Evolutionary conservation across 2,888 invertebrate genomes (phyloP), one percentile per base, ranked within the genome.

Genomic region (Lutraria lutraria): DNA sequence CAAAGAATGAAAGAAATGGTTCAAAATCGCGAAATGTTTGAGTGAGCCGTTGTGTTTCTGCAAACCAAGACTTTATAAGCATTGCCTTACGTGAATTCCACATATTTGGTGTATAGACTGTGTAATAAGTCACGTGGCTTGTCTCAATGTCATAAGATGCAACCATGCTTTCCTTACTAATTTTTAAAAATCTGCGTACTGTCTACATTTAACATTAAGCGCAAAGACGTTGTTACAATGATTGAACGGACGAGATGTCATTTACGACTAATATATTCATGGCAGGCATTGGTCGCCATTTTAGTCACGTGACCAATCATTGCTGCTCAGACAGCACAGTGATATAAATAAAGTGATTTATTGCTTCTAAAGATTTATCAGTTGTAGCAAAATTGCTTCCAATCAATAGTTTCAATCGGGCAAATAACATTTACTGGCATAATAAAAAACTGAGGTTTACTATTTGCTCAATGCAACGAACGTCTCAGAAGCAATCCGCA

Each of bases 401-500:
- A 25, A 68, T 68, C 63, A 68, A 68, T 68, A 68, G 25, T 25
- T 68, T n/a, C 25, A 25, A 68, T 68, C 63, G n/a, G 63, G 25
- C 12, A 25, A 68, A 68, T 68, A 68, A 25, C 63, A 68, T 68
- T 68, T 68, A 68, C 12, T n/a, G 25, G 25, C 25, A 68, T 68
- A 68, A 25, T 68, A 68, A 43, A 68, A 68, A 25, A n/a, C 63
- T 68, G 12, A 12, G 63, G n/a, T 68, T 68, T 68, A n/a, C 63
- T 68, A n/a, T 68, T 25, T 68, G 63, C 25, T 68, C 63, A 68
- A 21, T 68, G 21, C 25, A 68, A 68, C 25, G 31, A 34, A 34
- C 21, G 31, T 76, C 34, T 76, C 76, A 31, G 16, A 76, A 76
- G 76, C 15, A 76, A 76, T 76, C 76, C 34, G 31, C 34, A 76